Conservation (phyloP, 1,140 invertebrate species). For the Ceratina calcarata region DNA sequence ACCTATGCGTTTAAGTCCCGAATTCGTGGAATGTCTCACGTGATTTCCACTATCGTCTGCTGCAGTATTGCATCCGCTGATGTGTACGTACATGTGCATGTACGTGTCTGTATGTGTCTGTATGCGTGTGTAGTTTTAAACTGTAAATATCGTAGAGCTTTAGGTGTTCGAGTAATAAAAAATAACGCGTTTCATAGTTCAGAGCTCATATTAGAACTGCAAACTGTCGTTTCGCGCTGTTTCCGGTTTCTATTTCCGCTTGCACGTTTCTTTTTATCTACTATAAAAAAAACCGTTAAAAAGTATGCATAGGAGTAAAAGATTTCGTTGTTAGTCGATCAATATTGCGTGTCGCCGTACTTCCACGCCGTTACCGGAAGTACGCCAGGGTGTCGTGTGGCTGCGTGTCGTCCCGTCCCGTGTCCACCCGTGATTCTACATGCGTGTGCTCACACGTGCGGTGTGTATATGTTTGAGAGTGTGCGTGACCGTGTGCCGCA, state of each 20-base stretch:
- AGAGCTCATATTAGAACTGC: conserved; percentile 73
- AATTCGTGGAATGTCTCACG: conserved; percentile 78
- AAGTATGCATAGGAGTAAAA: conserved; percentile 66
- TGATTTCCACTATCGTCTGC: conserved; percentile 75
- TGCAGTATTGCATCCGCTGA: conserved; percentile 65
- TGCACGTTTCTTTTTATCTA: background rate
- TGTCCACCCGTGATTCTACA: background rate
- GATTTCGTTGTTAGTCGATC: conserved; percentile 74
- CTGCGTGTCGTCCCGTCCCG: background rate
- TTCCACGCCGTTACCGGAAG: background rate
- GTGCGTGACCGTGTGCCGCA: conserved; percentile 9
- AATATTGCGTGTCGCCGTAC: conserved; percentile 49
- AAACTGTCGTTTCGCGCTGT: conserved; percentile 13
- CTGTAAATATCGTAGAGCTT: conserved; percentile 73
- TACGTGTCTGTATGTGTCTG: conserved; percentile 53
- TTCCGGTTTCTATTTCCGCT: too few species aligned
- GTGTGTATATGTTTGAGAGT: background rate
- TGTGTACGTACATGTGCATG: background rate
- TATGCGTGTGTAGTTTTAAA: conserved; percentile 65
- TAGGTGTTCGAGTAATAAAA: conserved; percentile 72
- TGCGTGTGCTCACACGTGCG: background rate
- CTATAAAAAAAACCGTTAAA: conserved; percentile 16
- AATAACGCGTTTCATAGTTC: conserved; percentile 73
- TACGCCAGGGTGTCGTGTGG: conserved; percentile 6
- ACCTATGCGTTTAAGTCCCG: conserved; percentile 78